phyloP scores from a whole-genome alignment of 2,797 vertebrate genomes.

The Chlorospingus semifuscus region DNA sequence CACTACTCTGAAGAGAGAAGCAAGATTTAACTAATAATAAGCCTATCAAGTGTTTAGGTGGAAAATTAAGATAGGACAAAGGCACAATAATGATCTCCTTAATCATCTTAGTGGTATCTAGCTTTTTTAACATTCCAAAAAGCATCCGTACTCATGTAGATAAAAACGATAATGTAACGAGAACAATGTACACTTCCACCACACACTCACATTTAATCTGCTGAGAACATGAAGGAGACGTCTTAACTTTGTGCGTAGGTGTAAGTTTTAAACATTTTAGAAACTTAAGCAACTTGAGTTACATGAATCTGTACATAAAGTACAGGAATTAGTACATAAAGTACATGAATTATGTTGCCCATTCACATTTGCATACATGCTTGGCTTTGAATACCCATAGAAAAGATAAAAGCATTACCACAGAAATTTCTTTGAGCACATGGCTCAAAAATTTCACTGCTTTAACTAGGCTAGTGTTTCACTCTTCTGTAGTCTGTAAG shows the following conservation, averaged over 20 bases:
- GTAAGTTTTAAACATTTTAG: not conserved
- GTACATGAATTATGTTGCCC: not conserved
- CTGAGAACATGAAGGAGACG: not conserved
- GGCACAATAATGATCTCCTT: not conserved
- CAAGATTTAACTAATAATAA: not conserved
- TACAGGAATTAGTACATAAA: not conserved
- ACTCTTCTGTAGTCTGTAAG: not conserved
- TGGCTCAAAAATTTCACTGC: not conserved
- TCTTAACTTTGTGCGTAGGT: not conserved
- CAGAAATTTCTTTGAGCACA: not conserved
- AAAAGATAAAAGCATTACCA: not conserved
- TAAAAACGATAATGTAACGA: rapidly evolving
- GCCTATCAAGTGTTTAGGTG: not conserved
- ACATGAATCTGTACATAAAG: not conserved
- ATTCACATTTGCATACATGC: not conserved
- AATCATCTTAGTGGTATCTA: not conserved
- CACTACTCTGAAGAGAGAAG: not conserved
- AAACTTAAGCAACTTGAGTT: not conserved
- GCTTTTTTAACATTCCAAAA: not conserved
- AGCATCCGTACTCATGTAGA: rapidly evolving
- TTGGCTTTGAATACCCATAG: not conserved
- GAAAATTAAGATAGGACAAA: not conserved
- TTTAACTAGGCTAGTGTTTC: not conserved
- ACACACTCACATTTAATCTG: not conserved
- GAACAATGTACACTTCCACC: not conserved